These are phyloP conservation scores for Corapipo altera DNA, from an alignment of 2,113 vertebrate genomes.

Conservation along the genomic window DNA sequence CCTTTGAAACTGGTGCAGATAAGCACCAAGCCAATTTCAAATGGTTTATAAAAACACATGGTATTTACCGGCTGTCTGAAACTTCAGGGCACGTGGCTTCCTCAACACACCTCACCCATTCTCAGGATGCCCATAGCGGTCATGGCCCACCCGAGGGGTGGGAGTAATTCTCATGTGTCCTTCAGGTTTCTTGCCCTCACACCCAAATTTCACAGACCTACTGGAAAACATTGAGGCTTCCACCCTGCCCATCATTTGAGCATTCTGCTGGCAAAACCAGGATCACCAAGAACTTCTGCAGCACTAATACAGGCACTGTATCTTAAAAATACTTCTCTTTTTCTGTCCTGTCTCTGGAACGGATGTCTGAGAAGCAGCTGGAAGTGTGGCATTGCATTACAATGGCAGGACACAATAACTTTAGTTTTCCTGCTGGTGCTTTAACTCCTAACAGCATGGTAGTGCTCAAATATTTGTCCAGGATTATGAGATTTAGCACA, in stretches of 20 bases:
- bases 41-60: background rate
- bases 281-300: background rate
- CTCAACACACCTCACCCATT: background rate
- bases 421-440: background rate
- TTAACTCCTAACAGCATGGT: background rate
- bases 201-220: background rate
- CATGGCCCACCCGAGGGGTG: rapidly evolving
- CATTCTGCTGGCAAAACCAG: background rate
- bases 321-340: background rate
- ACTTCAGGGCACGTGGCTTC: rapidly evolving
- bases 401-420: background rate
- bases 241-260: background rate
- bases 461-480: background rate
- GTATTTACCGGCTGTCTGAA: background rate
- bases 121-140: too few relatives aligned
- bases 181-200: background rate
- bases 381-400: background rate
- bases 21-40: background rate
- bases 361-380: rapidly evolving
- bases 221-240: background rate
- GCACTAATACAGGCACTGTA: background rate
- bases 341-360: background rate
- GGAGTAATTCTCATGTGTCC: rapidly evolving
- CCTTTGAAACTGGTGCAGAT: background rate
- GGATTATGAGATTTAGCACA: background rate